These are phyloP conservation scores for Punctoribates punctum DNA, from an alignment of 2,888 invertebrate species.

Conservation along the genomic window DNA sequence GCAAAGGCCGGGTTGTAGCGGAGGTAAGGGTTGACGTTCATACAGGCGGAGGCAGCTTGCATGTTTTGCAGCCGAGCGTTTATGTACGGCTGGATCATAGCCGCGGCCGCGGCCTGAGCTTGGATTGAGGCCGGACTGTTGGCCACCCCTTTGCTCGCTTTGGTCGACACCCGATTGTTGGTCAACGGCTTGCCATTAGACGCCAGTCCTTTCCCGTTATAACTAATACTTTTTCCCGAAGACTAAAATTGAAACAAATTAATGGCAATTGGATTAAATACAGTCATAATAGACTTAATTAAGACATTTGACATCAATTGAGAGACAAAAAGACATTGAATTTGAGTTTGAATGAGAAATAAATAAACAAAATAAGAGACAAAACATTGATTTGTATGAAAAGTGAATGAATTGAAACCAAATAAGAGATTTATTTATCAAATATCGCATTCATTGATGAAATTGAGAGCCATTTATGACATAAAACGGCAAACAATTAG, in stretches of 20 bases:
- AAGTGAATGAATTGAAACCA: too few species aligned
- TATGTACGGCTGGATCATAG: slow-evolving; percentile 1
- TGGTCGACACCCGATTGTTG: slow-evolving; percentile 15
- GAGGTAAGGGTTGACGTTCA: slow-evolving; percentile 6
- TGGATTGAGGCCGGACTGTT: background rate
- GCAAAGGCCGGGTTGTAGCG: slow-evolving; percentile 13
- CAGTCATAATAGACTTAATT: background rate
- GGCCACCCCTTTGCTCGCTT: background rate
- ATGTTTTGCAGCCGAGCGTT: background rate
- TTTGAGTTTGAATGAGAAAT: too few species aligned
- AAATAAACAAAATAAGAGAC: too few species aligned
- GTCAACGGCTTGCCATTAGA: background rate
- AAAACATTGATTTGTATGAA: too few species aligned
- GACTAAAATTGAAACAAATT: background rate
- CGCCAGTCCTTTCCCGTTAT: background rate
- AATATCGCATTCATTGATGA: background rate
- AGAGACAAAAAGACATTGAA: too few species aligned
- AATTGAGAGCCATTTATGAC: too few species aligned
- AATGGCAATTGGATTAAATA: background rate
- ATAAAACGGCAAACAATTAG: too few species aligned
- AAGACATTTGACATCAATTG: too few species aligned
- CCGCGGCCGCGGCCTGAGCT: slow-evolving; percentile 8
- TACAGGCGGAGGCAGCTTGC: background rate
- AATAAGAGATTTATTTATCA: background rate
- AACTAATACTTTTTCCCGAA: background rate